Evolutionary conservation across 2,888 invertebrate species (phyloP).

Genomic region (Polyommatus icarus): DNA sequence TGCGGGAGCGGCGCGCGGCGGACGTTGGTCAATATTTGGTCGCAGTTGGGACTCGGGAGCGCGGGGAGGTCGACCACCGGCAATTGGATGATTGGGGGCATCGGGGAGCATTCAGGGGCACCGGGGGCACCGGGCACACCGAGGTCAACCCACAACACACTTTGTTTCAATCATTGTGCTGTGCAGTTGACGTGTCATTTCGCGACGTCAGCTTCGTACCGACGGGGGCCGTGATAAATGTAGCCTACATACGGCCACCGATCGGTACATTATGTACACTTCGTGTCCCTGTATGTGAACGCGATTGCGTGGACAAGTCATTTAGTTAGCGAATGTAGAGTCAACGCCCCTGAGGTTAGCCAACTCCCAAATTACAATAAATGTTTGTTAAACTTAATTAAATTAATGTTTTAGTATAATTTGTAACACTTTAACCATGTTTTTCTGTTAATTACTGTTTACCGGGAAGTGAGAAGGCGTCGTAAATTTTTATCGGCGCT

Average conservation of each 20-base stretch:
- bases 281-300: background rate
- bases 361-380: background rate
- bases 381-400: background rate
- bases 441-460: background rate
- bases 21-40: constrained; percentile 36
- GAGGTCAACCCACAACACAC: background rate
- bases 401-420: background rate
- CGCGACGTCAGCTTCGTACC: background rate
- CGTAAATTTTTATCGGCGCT: background rate
- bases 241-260: background rate
- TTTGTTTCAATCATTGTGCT: constrained; percentile 17
- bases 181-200: constrained; percentile 11
- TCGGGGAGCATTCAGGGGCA: background rate
- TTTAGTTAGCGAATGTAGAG: background rate
- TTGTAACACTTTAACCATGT: background rate
- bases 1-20: constrained; percentile 38
- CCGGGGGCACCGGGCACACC: background rate
- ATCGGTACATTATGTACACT: background rate
- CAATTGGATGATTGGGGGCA: constrained; percentile 20
- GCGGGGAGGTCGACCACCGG: constrained; percentile 1
- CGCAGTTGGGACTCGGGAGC: background rate
- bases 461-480: background rate
- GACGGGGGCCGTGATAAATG: background rate
- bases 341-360: background rate
- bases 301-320: background rate